Conservation (phyloP, 2,888 invertebrate species). For the Pristionchus japonicus region DNA sequence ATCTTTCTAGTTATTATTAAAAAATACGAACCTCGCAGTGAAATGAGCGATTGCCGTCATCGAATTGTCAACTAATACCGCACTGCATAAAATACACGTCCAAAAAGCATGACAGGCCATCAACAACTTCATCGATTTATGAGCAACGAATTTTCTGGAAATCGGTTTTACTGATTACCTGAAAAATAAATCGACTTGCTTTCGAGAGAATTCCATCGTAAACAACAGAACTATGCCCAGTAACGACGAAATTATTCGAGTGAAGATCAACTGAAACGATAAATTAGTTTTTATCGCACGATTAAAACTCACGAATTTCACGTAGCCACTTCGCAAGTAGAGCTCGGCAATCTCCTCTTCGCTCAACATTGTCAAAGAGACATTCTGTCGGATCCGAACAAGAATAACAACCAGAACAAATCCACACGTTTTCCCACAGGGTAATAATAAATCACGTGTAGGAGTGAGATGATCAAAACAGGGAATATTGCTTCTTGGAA, state of each 20-base stretch:
- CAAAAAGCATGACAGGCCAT: conserved; percentile 11
- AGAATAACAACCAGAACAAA: not conserved
- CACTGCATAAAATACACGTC: not conserved
- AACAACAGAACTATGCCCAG: not conserved
- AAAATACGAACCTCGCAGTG: not conserved
- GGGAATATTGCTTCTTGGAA: not conserved
- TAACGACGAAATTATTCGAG: not conserved
- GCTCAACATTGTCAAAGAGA: not conserved
- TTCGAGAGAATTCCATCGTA: not conserved
- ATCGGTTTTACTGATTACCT: not conserved
- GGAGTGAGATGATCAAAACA: not conserved
- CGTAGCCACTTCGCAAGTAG: not conserved
- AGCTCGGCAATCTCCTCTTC: not conserved
- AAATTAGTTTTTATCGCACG: not conserved
- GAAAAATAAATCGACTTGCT: not conserved
- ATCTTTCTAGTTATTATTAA: not conserved
- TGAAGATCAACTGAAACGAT: not conserved
- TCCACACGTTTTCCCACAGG: not conserved
- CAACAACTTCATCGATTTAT: not conserved
- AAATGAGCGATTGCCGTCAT: not conserved
- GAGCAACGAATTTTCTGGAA: not conserved
- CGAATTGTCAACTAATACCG: not conserved
- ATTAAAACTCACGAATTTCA: not conserved
- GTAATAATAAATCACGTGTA: not conserved
- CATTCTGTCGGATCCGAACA: not conserved